Percentiles rank a stretch among this genome's conserved stretches.
Evolutionary conservation across 2,113 vertebrate species (phyloP).

Genomic region (Natator depressus): DNA sequence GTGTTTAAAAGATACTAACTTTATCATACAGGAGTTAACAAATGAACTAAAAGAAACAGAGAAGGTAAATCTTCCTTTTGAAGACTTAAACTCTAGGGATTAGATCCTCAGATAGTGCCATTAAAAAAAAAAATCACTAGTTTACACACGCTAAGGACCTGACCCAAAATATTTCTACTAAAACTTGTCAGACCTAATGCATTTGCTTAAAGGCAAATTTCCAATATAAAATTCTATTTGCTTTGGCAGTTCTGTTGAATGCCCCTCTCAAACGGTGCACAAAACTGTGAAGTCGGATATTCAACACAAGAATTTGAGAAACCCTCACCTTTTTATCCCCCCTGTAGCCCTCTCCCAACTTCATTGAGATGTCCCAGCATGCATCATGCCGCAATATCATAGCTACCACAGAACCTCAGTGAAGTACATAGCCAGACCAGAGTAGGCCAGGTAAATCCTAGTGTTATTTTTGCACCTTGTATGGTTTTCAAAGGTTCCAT

Average conservation of each 20-base stretch:
- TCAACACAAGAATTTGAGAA: background rate
- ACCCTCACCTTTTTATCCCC: background rate
- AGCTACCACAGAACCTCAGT: rapidly evolving
- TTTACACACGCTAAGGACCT: background rate
- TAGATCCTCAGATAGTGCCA: background rate
- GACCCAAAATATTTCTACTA: background rate
- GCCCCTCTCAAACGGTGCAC: background rate
- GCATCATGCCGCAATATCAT: background rate
- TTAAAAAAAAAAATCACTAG: background rate
- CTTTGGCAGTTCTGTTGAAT: background rate
- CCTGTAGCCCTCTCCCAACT: background rate
- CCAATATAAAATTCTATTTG: background rate
- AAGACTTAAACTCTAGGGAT: background rate
- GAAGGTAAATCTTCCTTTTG: background rate
- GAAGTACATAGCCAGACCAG: background rate
- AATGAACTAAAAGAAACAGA: background rate
- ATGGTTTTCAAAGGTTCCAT: background rate
- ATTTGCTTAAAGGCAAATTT: background rate
- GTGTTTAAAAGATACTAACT: background rate
- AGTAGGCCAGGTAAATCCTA: background rate
- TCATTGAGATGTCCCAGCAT: background rate
- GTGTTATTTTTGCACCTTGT: background rate
- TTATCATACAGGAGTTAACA: background rate
- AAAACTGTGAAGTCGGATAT: background rate
- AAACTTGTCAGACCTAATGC: background rate